These are phyloP conservation scores for Leptodactylus fallax DNA, from an alignment of 2,797 vertebrate species.

Conservation along the genomic window DNA sequence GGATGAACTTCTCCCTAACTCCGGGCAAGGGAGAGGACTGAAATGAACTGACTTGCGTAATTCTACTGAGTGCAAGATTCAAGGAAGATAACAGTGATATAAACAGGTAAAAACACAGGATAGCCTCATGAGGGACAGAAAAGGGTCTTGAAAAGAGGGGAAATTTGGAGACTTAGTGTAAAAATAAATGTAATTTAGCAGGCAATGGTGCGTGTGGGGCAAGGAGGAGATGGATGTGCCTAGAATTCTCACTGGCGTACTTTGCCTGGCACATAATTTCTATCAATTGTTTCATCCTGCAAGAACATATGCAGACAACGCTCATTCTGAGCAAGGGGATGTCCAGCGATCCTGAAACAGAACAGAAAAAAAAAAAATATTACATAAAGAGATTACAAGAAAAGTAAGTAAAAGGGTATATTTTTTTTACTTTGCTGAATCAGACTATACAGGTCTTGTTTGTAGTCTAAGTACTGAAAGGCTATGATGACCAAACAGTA, in stretches of 20 bases:
- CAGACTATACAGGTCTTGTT: too few species aligned
- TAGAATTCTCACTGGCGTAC: constrained; percentile 89
- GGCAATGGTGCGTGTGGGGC: constrained; percentile 69
- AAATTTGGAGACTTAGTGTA: constrained; percentile 80
- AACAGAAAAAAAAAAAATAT: constrained; percentile 58
- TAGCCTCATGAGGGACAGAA: background rate
- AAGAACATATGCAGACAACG: constrained; percentile 99
- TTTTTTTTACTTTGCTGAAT: too few species aligned
- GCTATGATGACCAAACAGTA: too few species aligned
- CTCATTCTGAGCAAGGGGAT: constrained; percentile 98
- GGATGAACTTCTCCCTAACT: background rate
- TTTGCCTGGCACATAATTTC: constrained; percentile 93
- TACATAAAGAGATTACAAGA: too few species aligned
- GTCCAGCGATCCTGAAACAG: constrained; percentile 92
- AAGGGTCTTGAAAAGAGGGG: constrained; percentile 67
- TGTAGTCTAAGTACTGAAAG: too few species aligned
- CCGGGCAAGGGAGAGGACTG: background rate
- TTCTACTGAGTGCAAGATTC: constrained; percentile 18
- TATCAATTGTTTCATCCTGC: constrained; percentile 97
- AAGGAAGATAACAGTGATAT: background rate
- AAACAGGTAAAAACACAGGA: constrained; percentile 27
- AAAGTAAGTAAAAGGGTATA: too few species aligned
- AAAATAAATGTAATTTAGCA: constrained; percentile 86
- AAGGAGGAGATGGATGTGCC: constrained; percentile 72
- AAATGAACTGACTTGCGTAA: constrained; percentile 13